Evolutionary conservation across 2,113 vertebrate genomes (phyloP).

Genomic region (Sinocyclocheilus maitianheensis): DNA sequence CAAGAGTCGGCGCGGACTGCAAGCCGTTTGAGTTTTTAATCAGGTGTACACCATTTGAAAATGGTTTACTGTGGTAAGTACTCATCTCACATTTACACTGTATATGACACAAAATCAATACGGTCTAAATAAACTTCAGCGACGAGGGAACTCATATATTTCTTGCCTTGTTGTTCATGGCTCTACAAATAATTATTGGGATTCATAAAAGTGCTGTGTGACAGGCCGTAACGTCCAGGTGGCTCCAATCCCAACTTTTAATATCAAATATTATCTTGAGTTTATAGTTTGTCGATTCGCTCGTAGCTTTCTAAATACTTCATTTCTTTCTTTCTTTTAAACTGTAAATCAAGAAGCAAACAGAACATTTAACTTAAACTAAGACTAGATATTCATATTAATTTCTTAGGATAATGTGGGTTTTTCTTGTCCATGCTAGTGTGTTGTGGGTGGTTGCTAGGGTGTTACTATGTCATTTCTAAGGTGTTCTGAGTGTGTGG

Average conservation of each 20-base stretch:
- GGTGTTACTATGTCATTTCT: background rate
- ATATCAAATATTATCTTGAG: conserved; percentile 32
- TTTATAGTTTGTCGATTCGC: conserved; percentile 20
- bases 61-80: conserved; percentile 50
- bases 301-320: conserved; percentile 43
- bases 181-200: conserved; percentile 51
- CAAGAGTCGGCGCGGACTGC: background rate
- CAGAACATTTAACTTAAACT: background rate
- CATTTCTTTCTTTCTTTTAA: background rate
- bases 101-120: conserved; percentile 55
- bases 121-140: conserved; percentile 53
- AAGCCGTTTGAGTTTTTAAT: conserved; percentile 43
- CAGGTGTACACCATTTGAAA: conserved; percentile 50
- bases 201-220: conserved; percentile 38
- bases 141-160: conserved; percentile 43
- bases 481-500: background rate
- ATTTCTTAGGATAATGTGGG: background rate
- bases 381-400: background rate
- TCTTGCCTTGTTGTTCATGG: conserved; percentile 47
- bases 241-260: conserved; percentile 33
- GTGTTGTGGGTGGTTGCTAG: background rate
- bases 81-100: conserved; percentile 40
- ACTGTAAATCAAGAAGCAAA: background rate
- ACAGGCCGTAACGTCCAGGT: conserved; percentile 47
- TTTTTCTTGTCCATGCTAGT: background rate